A percentile compares a stretch with the other conserved stretches of the same genome.
Evolutionary conservation across 2,797 vertebrate species (phyloP).

Genomic region (Setipinna tenuifilis): DNA sequence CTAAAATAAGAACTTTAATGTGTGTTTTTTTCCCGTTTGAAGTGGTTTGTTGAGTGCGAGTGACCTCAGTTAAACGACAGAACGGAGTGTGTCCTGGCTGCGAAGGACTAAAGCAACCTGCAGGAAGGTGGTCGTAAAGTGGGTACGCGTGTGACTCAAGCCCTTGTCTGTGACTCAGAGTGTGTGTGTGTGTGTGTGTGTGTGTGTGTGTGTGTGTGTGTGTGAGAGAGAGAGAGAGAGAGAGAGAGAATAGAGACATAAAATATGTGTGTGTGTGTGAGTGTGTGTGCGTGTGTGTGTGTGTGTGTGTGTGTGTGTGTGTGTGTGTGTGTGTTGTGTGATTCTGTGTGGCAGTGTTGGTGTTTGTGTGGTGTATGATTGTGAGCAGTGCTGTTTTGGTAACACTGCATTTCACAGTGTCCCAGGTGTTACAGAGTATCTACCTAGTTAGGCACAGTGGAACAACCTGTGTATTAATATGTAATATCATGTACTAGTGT

Average conservation of each 20-base stretch:
- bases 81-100: background rate
- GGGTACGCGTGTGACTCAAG: background rate
- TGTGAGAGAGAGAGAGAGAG: background rate
- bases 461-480: too few relatives aligned
- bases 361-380: background rate
- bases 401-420: too few relatives aligned
- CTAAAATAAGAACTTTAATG: background rate
- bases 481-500: too few relatives aligned
- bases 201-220: background rate
- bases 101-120: background rate
- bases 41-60: background rate
- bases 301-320: conserved; percentile 38
- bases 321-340: conserved; percentile 38
- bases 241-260: too few relatives aligned
- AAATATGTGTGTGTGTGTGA: background rate
- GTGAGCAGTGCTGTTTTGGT: background rate
- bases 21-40: background rate
- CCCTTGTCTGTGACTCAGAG: background rate
- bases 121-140: background rate
- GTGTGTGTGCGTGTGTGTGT: background rate
- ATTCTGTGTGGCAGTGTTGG: background rate
- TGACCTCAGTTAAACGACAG: background rate
- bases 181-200: background rate
- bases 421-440: too few relatives aligned
- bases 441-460: too few relatives aligned